phyloP scores from a whole-genome alignment of 2,113 vertebrate genomes.

The Lepidothrix coronata region DNA sequence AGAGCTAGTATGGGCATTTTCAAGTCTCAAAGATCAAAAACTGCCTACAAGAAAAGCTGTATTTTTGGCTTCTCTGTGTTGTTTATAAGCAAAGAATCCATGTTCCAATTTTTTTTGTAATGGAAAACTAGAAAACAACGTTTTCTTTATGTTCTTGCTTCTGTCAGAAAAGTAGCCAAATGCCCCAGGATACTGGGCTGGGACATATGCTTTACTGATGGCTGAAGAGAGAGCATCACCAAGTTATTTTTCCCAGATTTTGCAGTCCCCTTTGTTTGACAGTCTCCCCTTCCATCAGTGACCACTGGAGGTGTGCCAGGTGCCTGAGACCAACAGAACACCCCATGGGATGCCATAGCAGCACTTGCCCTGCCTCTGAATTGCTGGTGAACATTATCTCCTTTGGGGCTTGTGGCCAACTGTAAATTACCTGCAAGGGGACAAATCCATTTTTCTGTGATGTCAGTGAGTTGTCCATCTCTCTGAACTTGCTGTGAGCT shows the following conservation, averaged over 20 bases:
- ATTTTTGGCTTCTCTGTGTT: background rate
- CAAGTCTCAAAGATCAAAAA: background rate
- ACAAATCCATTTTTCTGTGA: background rate
- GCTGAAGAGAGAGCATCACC: background rate
- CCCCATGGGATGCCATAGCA: accelerated
- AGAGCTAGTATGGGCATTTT: background rate
- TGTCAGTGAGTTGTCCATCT: background rate
- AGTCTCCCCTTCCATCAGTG: accelerated
- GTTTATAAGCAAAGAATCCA: background rate
- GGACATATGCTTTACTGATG: background rate
- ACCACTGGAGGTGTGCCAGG: background rate
- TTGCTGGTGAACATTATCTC: no score
- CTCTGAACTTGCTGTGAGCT: background rate
- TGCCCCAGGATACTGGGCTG: background rate
- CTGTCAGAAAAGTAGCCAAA: background rate
- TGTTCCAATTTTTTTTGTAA: background rate
- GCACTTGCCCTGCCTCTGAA: background rate
- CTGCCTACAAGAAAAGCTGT: background rate
- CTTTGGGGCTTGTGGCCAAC: background rate
- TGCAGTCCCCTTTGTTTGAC: background rate
- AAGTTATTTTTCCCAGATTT: background rate
- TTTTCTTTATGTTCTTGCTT: background rate
- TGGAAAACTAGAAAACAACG: background rate
- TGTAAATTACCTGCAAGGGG: background rate
- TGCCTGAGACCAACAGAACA: background rate